A percentile compares a stretch with the other conserved stretches of the same genome.
Conservation (phyloP, 1,140 invertebrate species). For the Drosophila cardini region DNA sequence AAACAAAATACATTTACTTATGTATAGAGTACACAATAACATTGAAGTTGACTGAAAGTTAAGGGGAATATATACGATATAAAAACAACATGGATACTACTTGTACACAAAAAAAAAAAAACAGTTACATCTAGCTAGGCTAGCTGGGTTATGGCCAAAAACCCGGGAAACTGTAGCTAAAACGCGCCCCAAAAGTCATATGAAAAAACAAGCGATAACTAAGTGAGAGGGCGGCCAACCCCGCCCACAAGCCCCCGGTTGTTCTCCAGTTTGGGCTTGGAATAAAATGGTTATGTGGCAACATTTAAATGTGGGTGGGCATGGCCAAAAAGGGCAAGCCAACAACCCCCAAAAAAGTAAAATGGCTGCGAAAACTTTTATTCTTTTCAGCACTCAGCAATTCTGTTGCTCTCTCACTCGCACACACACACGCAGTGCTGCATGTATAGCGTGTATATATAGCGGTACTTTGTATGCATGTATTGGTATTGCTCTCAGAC, state of each 20-base stretch:
- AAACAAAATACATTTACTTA: conserved; percentile 46
- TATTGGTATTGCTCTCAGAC: conserved; percentile 24
- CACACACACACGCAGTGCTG: conserved; percentile 29
- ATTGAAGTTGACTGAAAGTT: too few species aligned
- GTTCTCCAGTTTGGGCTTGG: conserved; percentile 37
- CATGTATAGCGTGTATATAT: conserved; percentile 12
- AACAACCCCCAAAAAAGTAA: conserved; percentile 77
- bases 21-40: conserved; percentile 33
- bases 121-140: conserved; percentile 24
- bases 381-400: conserved; percentile 78
- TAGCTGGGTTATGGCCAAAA: conserved; percentile 44
- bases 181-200: conserved; percentile 78
- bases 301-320: conserved; percentile 77
- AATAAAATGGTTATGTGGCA: conserved; percentile 66
- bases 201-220: conserved; percentile 80
- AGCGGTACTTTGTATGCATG: conserved; percentile 37
- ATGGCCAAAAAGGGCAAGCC: conserved; percentile 1
- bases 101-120: background rate
- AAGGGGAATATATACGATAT: background rate
- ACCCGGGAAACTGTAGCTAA: conserved; percentile 17
- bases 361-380: conserved; percentile 84
- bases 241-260: too few species aligned
- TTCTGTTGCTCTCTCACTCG: conserved; percentile 52
- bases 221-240: conserved; percentile 35
- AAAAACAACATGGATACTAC: conserved; percentile 41